phyloP scores from a whole-genome alignment of 2,113 vertebrate species.

The Microtus oregoni region DNA sequence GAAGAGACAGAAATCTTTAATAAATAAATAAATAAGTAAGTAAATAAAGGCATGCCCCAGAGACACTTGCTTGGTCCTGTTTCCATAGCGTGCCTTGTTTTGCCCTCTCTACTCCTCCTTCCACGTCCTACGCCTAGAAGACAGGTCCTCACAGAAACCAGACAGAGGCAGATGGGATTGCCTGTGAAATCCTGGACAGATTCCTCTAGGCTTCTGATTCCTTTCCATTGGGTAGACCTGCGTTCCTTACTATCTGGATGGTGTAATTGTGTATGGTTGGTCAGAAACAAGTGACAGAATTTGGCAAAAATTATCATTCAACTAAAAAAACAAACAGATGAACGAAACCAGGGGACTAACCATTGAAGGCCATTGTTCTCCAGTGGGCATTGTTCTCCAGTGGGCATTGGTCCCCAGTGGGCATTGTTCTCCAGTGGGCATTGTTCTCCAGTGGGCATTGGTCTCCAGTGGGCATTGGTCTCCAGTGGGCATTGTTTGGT shows the following conservation, averaged over 20 bases:
- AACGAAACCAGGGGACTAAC: neutral
- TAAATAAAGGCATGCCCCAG: too few species aligned
- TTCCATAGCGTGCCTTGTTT: neutral
- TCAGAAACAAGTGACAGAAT: conserved; percentile 59
- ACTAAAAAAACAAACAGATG: conserved; percentile 50
- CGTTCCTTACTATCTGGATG: conserved; percentile 59
- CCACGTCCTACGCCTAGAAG: neutral
- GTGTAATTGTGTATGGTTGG: conserved; percentile 26
- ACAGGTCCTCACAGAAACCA: conserved; percentile 1
- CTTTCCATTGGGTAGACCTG: conserved; percentile 49
- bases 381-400: too few species aligned
- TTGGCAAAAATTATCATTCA: conserved; percentile 53
- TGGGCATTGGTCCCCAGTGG: too few species aligned
- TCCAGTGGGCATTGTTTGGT: too few species aligned
- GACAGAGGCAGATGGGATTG: neutral
- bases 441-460: too few species aligned
- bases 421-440: too few species aligned
- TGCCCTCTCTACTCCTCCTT: neutral
- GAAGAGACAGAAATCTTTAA: too few species aligned
- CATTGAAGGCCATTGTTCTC: neutral
- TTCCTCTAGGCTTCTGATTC: conserved; percentile 31
- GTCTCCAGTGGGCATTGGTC: too few species aligned
- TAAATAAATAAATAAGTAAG: too few species aligned
- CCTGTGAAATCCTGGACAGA: neutral
- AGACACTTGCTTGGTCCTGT: neutral